Base-by-base conservation (phyloP, 2,888 invertebrate species). In the Thymelicus lineola region DNA sequence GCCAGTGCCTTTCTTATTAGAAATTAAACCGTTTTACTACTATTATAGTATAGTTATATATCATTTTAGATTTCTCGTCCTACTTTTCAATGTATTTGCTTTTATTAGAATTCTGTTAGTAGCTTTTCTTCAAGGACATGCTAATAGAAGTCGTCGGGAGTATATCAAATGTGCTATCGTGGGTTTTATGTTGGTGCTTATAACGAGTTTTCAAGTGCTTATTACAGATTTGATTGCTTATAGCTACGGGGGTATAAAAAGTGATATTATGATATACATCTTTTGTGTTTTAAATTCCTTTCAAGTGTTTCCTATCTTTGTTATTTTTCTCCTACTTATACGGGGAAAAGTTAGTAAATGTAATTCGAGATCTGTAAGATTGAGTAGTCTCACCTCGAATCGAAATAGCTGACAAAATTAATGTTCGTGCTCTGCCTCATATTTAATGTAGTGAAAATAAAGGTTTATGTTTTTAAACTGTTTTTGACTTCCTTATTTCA, bases 131-230 rank as follows among this genome's bases (percentile, higher is more conserved):
- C 77, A 76, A 35, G 75, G 75, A 0, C 55, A 75, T 2, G 73
- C 57, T 7, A 71, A 71, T 7, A 79, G 78, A n/a, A 80, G 79
- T 53, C 7, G 78, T 0, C 72, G 63, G 14, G 74, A 79, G 64
- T 72, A 76, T 9, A 65, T 82, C 1, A 85, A 83, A 73, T 78
- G 80, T 5, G 75, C 80, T 0, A 45, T 84, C 0, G 77, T 88
- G 0, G 81, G 83, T 0, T 86, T 86, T 38, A 75, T 86, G 7
- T 74, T 90, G 17, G 77, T 89, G 3, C 80, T 81, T 45, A 82
- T 88, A 10, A 81, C 85, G 0, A 86, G 87, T 74, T 70, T 89
- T 7, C 90, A 89, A 74, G 83, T 89, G 1, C 76, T 90, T 0
- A 10, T 82, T 0, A 84, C 81, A 0, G 89, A 90, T 74, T 63